Conservation (phyloP, 2,888 invertebrate genomes). For the Colletes collaris region DNA sequence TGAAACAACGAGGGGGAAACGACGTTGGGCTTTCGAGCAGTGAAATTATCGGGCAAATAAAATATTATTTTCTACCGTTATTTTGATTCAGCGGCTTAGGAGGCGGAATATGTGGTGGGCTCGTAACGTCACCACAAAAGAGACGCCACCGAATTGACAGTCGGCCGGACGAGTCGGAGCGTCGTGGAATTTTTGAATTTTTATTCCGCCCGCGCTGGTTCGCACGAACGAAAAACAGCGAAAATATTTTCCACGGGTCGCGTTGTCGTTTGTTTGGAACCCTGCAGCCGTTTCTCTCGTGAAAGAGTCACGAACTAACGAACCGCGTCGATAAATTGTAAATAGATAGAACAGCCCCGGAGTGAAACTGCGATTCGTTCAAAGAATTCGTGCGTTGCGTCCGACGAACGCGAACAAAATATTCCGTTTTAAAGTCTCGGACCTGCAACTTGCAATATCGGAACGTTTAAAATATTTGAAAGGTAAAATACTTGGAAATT, state of each 20-base stretch:
- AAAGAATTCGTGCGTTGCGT: background rate
- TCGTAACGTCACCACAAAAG: background rate
- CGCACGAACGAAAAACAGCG: background rate
- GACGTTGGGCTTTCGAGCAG: background rate
- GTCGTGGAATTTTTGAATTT: conserved; percentile 48
- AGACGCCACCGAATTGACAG: conserved; percentile 37
- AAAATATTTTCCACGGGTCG: background rate
- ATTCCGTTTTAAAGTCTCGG: background rate
- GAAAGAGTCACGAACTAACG: background rate
- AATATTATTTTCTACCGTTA: too few species aligned
- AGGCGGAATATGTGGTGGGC: background rate
- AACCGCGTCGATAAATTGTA: background rate
- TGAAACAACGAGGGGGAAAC: background rate
- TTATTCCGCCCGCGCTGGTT: conserved; percentile 1
- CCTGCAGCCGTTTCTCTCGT: background rate
- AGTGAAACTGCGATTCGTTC: conserved; percentile 1
- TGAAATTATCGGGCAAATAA: conserved; percentile 7
- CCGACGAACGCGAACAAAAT: background rate
- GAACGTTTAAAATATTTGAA: too few species aligned
- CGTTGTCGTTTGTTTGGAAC: background rate
- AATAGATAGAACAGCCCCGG: background rate
- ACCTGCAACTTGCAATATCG: background rate
- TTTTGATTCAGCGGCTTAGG: too few species aligned
- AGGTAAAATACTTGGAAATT: too few species aligned
- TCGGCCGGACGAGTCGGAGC: conserved; percentile 14